Evolutionary conservation across 2,888 invertebrate genomes (phyloP).

Genomic region (Prosopocoilus inquinatus): DNA sequence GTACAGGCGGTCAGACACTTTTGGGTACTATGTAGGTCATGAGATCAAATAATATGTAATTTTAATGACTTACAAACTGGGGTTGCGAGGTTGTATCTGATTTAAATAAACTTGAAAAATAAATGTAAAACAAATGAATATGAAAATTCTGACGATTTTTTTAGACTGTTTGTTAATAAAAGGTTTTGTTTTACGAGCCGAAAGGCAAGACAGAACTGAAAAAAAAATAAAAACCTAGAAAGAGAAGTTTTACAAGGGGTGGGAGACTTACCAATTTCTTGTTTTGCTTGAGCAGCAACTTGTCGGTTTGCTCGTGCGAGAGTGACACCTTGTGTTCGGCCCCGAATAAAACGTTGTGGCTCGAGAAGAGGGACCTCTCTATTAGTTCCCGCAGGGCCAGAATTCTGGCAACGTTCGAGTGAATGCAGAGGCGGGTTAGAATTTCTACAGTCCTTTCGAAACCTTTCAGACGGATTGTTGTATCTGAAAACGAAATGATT

Average conservation of each 20-base stretch:
- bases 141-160: no score
- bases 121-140: no score
- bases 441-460: constrained; percentile 64
- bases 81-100: no score
- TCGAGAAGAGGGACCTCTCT: constrained; percentile 69
- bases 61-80: no score
- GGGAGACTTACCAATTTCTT: constrained; percentile 70
- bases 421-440: constrained; percentile 63
- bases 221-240: no score
- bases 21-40: no score
- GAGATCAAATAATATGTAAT: no score
- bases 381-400: constrained; percentile 71
- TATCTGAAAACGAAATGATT: constrained; percentile 51
- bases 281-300: constrained; percentile 68
- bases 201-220: no score
- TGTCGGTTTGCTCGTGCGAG: constrained; percentile 48
- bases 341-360: constrained; percentile 68
- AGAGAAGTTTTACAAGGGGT: not conserved
- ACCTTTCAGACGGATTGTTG: constrained; percentile 61
- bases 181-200: no score
- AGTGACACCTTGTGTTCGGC: constrained; percentile 53
- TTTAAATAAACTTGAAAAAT: no score
- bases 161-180: no score
- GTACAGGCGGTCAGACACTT: no score
- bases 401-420: constrained; percentile 68